Base-by-base conservation (phyloP, 1,140 invertebrate species). In the Platyscapa corneri region DNA sequence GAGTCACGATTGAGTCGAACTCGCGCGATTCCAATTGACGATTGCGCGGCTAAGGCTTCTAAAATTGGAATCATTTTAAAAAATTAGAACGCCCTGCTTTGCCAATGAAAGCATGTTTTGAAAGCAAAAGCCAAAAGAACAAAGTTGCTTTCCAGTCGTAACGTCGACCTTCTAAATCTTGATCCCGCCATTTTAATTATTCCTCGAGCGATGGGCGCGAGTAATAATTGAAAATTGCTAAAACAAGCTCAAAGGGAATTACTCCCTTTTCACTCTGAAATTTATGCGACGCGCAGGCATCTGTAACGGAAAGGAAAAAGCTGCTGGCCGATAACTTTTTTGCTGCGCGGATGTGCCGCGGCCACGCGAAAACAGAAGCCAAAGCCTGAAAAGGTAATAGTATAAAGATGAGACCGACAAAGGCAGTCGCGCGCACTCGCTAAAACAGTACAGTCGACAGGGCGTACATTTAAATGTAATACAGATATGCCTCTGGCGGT, bases 401-500 rank as follows among this genome's bases (percentile, higher is more conserved):
- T 60, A 60, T 60, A 60, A 60, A 60, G 23, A 60, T 27, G 34
- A 74, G 27, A 42, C 20, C 70, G 20, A 74, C 32, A 74, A 18
- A 37, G 70, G 42, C 32, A 74, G 20, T 49, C 16, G 30, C 75
- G 46, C 34, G 46, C 20, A 20, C 34, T 37, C 34, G 1, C 1
- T 37, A 7, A 37, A 70, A 70, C 20, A 37, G 20, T 23, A 23
- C 30, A 23, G 18, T 30, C 37, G 3, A 49, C 20, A n/a, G n/a
- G 23, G 30, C 46, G 46, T 42, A 82, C 30, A 56, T 74, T 82
- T 37, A 56, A 82, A 82, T 37, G 46, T 74, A 74, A 60, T 49
- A 8, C 67, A 37, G 39, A 72, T n/a, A n/a, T 72, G 80, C 42
- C 81, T n/a, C 32, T 82, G 70, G 81, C 70, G 53, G 49, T n/a